Evolutionary conservation across 1,140 invertebrate species (phyloP).

Genomic region (Bombus polaris): DNA sequence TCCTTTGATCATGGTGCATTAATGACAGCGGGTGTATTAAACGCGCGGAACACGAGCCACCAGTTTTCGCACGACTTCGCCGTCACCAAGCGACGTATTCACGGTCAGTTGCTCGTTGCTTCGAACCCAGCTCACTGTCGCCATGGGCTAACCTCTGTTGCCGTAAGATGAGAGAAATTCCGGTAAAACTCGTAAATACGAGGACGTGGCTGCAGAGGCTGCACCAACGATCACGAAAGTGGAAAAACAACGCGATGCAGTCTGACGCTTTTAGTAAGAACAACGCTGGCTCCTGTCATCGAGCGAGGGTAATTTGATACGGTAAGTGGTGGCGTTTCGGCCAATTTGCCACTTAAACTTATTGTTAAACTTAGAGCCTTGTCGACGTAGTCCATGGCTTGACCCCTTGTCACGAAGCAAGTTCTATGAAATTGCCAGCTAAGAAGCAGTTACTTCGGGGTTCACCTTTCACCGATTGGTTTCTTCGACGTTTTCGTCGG

Average conservation of each 20-base stretch:
- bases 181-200: neutral
- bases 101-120: neutral
- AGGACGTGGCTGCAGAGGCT: neutral
- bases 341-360: conserved; percentile 55
- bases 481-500: neutral
- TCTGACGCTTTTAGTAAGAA: neutral
- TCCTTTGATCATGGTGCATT: neutral
- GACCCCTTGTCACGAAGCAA: conserved; percentile 17
- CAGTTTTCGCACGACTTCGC: neutral
- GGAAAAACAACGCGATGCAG: conserved; percentile 22
- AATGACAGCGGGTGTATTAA: neutral
- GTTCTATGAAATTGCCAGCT: conserved; percentile 50
- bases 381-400: conserved; percentile 14
- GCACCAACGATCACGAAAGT: neutral
- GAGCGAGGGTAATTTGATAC: conserved; percentile 60
- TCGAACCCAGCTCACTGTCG: neutral
- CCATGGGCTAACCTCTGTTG: neutral
- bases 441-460: conserved; percentile 11
- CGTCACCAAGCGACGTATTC: neutral
- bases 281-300: conserved; percentile 24
- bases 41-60: neutral
- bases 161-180: conserved; percentile 13
- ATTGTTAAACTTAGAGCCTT: neutral
- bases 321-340: conserved; percentile 47
- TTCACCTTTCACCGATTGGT: conserved; percentile 25